phyloP scores from a whole-genome alignment of 2,888 invertebrate species.

The Hofmannophila pseudospretella region DNA sequence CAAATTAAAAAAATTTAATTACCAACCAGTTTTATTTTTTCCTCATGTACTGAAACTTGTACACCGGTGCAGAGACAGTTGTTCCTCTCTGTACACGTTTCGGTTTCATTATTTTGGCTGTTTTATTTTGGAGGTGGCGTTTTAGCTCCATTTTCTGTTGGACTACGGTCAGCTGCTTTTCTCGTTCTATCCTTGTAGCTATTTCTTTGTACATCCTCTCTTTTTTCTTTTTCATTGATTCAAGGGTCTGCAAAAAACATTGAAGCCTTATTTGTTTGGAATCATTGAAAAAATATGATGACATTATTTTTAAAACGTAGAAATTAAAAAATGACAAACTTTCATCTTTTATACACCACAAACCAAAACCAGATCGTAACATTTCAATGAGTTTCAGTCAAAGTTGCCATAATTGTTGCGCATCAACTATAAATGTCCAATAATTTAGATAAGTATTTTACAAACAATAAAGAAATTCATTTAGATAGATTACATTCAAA shows the following conservation, averaged over 20 bases:
- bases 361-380: too few species aligned
- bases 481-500: too few species aligned
- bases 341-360: too few species aligned
- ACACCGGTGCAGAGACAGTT: slow-evolving; percentile 84
- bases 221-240: slow-evolving; percentile 76
- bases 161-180: slow-evolving; percentile 84
- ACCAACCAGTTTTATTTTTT: slow-evolving; percentile 78
- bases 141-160: slow-evolving; percentile 89
- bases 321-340: too few species aligned
- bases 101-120: slow-evolving; percentile 80
- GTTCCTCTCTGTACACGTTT: slow-evolving; percentile 81
- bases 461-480: too few species aligned
- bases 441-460: too few species aligned
- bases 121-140: slow-evolving; percentile 78
- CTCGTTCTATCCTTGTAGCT: slow-evolving; percentile 85
- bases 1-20: slow-evolving; percentile 10
- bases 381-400: too few species aligned
- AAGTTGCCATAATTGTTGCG: too few species aligned
- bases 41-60: slow-evolving; percentile 88
- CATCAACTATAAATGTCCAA: too few species aligned
- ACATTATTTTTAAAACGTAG: too few species aligned
- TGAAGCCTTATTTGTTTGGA: too few species aligned
- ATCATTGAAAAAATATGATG: too few species aligned
- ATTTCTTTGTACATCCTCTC: slow-evolving; percentile 85
- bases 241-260: slow-evolving; percentile 42